Evolutionary conservation across 2,888 invertebrate genomes (phyloP), one percentile per base, ranked within the genome.

Genomic region (Odontocolon sp.): DNA sequence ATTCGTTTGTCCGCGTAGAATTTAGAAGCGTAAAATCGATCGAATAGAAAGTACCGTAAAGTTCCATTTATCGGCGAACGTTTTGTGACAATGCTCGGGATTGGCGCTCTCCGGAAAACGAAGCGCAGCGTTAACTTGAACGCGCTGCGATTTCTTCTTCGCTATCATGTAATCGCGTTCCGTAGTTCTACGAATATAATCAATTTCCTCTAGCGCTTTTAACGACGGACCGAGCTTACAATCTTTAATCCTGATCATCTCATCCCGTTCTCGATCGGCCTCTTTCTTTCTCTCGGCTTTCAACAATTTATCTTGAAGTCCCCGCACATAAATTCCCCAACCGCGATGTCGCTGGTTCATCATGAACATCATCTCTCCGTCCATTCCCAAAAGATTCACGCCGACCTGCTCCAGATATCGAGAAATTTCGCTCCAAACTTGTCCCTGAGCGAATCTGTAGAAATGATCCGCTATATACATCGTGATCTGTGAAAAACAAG

Each of bases 371-470:
- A 90, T 82, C 59, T 90, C 85, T 1, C 84, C 84, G 79, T 92
- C 92, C 54, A 87, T 81, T 8, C 86, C 87, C 23, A 91, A 80
- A 0, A 91, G 90, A 56, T 81, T 83, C 2, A 91, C 81, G 2
- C 87, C 88, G 2, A 82, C 80, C n/a, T 85, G 82, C 64, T 88
- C 83, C 16, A 92, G 82, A 79, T 91, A 90, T 28, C 79, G 83
- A 9, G 83, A 76, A 1, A 92, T 78, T 81, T 92, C 91, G 16
- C 86, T 78, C 92, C 92, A 92, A 5, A 89, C 85, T 81, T 92
- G 91, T 1, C 91, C 91, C 47, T 91, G 80, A 80, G 91, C 91
- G 52, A 92, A 80, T 3, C 88, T 87, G 26, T 91, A 87, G 77
- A 89, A 92, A 76, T 91, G 89, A 82, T 91, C 90, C 1, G 90